Conservation (phyloP, 2,888 invertebrate genomes). For the Aethes cnicana region DNA sequence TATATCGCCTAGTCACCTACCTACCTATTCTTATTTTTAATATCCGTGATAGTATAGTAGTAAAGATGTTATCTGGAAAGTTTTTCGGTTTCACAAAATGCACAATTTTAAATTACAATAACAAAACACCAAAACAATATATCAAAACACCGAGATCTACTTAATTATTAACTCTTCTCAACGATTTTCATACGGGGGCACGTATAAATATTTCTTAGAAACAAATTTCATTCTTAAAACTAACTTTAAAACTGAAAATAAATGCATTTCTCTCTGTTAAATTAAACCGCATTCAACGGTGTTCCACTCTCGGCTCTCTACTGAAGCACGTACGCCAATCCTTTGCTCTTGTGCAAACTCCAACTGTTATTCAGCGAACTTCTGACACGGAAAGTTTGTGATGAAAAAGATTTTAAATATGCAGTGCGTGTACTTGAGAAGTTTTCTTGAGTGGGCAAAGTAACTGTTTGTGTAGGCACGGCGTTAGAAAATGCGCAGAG, state of each 20-base stretch:
- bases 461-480: constrained; percentile 25
- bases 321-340: constrained; percentile 40
- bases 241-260: constrained; percentile 7
- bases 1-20: too few species aligned
- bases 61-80: too few species aligned
- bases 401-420: constrained; percentile 33
- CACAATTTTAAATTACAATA: too few species aligned
- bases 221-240: too few species aligned
- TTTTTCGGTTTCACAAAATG: too few species aligned
- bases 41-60: too few species aligned
- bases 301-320: constrained; percentile 37
- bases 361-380: constrained; percentile 43
- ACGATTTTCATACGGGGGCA: too few species aligned
- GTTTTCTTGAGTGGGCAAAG: constrained; percentile 25
- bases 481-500: constrained; percentile 19
- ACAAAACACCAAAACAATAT: too few species aligned
- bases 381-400: constrained; percentile 42
- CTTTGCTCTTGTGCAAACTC: constrained; percentile 45
- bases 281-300: neutral
- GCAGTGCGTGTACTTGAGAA: constrained; percentile 26
- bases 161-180: too few species aligned
- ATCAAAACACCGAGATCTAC: too few species aligned
- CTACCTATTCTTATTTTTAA: too few species aligned
- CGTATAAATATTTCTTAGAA: too few species aligned
- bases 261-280: neutral